phyloP scores from a whole-genome alignment of 1,140 invertebrate species.

The Lepidostoma basale region DNA sequence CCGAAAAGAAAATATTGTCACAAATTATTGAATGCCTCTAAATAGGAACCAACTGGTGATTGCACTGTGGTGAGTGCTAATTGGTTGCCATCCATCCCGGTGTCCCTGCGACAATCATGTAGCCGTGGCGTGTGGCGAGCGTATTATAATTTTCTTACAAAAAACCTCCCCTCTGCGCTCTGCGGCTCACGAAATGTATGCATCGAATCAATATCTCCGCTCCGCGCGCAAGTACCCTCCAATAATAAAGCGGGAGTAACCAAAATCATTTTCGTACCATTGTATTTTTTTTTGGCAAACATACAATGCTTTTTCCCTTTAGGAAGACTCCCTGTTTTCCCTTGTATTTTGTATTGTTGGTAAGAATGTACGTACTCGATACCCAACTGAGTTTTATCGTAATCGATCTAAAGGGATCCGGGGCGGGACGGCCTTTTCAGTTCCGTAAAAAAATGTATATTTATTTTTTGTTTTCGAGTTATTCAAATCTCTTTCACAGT shows the following conservation, averaged over 20 bases:
- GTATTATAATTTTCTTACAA: neutral
- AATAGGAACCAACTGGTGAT: too few species aligned
- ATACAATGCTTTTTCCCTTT: neutral
- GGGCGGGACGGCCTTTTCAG: too few species aligned
- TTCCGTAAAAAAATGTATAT: too few species aligned
- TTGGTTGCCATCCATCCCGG: too few species aligned
- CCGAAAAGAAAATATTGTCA: too few species aligned
- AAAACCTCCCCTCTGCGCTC: neutral
- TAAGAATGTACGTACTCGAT: neutral
- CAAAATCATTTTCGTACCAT: constrained; percentile 1
- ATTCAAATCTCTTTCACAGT: too few species aligned
- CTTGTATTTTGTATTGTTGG: neutral
- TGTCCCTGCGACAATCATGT: too few species aligned
- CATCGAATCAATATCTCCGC: neutral
- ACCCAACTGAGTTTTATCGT: too few species aligned
- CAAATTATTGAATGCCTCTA: too few species aligned
- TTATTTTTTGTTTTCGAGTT: too few species aligned
- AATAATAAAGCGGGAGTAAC: neutral
- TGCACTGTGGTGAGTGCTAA: too few species aligned
- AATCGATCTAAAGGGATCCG: too few species aligned
- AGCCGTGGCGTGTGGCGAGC: neutral
- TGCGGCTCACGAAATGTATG: neutral
- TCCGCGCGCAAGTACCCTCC: neutral
- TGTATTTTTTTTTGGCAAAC: constrained; percentile 1
- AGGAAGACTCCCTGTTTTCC: neutral